These are phyloP conservation scores for Steinernema feltiae DNA, from an alignment of 1,140 invertebrate genomes.

Conservation along the genomic window DNA sequence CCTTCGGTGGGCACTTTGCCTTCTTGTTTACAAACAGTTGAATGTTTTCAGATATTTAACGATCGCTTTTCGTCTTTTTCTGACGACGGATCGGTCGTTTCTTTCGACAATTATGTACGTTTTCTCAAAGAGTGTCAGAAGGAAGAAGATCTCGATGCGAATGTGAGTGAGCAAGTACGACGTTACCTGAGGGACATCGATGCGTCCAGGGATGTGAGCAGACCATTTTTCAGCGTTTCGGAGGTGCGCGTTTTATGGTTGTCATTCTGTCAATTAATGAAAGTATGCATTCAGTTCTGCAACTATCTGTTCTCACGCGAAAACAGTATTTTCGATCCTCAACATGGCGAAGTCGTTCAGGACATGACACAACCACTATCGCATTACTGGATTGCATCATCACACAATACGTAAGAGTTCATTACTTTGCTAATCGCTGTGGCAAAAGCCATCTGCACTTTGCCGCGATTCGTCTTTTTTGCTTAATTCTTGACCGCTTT, in stretches of 20 bases:
- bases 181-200: slow-evolving; percentile 22
- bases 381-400: slow-evolving; percentile 95
- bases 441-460: not conserved
- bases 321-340: slow-evolving; percentile 52
- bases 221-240: slow-evolving; percentile 13
- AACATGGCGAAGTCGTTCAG: slow-evolving; percentile 69
- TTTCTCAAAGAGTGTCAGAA: slow-evolving; percentile 34
- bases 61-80: slow-evolving; percentile 11
- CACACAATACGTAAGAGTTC: slow-evolving; percentile 78
- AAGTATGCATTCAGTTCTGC: slow-evolving; percentile 45
- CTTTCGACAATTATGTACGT: slow-evolving; percentile 28
- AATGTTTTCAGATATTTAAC: not conserved
- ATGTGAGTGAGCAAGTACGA: not conserved
- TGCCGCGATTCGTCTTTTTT: not conserved
- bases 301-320: slow-evolving; percentile 54
- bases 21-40: not conserved
- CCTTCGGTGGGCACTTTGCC: not conserved
- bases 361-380: slow-evolving; percentile 88
- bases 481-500: slow-evolving; percentile 8
- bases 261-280: not conserved
- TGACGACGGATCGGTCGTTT: slow-evolving; percentile 21
- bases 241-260: not conserved
- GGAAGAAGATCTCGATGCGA: not conserved
- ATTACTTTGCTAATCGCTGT: not conserved
- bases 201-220: slow-evolving; percentile 20